These are phyloP conservation scores for Cephalopachus bancanus DNA, from an alignment of 2,797 vertebrate species.

Conservation along the genomic window DNA sequence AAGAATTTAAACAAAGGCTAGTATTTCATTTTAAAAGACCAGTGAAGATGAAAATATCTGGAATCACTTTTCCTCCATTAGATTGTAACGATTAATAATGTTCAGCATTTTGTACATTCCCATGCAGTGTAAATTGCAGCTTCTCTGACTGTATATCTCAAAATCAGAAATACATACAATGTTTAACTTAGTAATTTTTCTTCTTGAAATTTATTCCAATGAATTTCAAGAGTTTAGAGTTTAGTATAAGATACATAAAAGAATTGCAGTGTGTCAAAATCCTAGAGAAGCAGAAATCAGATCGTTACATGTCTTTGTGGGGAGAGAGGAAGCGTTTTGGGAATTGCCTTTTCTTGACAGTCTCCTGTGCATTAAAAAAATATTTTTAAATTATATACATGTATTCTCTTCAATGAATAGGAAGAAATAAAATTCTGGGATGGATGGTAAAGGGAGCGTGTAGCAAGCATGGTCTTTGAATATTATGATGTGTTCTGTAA, in stretches of 20 bases:
- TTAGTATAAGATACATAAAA: not conserved
- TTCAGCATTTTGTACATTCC: slow-evolving; percentile 7
- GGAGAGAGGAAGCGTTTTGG: no score
- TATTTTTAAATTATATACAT: no score
- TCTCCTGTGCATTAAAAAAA: no score
- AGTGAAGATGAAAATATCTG: not conserved
- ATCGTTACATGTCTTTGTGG: no score
- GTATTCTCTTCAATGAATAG: no score
- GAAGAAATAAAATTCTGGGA: no score
- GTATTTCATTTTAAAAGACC: slow-evolving; percentile 20
- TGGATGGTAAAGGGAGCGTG: no score
- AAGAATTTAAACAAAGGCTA: slow-evolving; percentile 34
- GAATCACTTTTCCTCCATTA: not conserved
- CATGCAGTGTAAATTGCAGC: not conserved
- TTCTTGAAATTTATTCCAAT: slow-evolving; percentile 21
- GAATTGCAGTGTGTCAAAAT: not conserved
- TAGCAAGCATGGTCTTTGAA: no score
- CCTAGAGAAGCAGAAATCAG: no score
- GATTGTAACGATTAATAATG: not conserved
- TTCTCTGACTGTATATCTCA: not conserved
- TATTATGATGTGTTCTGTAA: no score
- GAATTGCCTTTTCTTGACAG: no score
- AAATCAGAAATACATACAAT: not conserved
- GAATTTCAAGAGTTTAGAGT: not conserved
- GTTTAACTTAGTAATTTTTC: not conserved